A percentile compares a stretch with the other conserved stretches of the same genome.
Evolutionary conservation across 1,140 invertebrate species (phyloP).

Genomic region (Heliconius eleuchia): DNA sequence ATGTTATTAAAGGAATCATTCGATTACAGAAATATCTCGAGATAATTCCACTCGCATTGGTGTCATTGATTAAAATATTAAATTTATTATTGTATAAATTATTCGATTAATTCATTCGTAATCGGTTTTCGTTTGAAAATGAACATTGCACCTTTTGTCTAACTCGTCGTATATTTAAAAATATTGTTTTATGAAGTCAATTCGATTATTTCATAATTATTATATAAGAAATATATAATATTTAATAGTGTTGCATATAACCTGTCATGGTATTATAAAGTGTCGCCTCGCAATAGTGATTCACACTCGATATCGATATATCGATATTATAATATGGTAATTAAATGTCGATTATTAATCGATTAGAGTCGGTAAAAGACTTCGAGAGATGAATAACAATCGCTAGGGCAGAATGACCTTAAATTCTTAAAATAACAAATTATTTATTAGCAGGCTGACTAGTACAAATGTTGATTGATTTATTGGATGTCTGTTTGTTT

Average conservation of each 20-base stretch:
- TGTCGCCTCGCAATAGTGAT: neutral
- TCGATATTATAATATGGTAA: neutral
- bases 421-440: constrained; percentile 5
- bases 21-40: neutral
- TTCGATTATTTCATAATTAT: neutral
- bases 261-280: constrained; percentile 11
- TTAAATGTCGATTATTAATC: neutral
- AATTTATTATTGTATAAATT: neutral
- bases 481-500: constrained; percentile 7
- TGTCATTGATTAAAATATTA: neutral
- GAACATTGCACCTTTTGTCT: neutral
- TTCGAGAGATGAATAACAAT: neutral
- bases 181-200: too few species aligned
- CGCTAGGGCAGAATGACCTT: neutral
- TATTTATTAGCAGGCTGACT: constrained; percentile 22
- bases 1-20: neutral
- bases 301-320: neutral
- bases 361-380: neutral
- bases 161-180: neutral
- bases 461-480: constrained; percentile 6
- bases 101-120: constrained; percentile 11
- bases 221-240: constrained; percentile 12
- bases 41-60: neutral
- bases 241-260: neutral
- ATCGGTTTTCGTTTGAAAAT: neutral